phyloP scores from a whole-genome alignment of 2,888 invertebrate species.

The Eristalis pertinax region DNA sequence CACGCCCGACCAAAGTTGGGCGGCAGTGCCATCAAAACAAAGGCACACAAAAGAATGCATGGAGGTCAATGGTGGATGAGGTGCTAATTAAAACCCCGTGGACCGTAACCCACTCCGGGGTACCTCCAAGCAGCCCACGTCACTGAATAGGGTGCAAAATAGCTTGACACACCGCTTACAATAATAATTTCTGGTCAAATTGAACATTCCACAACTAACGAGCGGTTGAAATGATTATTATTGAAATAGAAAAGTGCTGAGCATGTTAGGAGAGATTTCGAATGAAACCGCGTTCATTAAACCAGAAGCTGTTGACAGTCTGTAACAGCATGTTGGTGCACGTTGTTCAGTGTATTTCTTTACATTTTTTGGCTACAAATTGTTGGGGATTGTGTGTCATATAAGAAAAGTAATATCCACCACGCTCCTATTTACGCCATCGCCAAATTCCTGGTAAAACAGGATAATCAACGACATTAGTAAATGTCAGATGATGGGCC shows the following conservation, averaged over 20 bases:
- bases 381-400: not conserved
- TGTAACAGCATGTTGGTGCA: not conserved
- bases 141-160: conserved; percentile 31
- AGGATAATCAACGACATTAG: too few species aligned
- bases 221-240: conserved; percentile 43
- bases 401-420: too few species aligned
- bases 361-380: not conserved
- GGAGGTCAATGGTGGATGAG: conserved; percentile 60
- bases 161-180: conserved; percentile 53
- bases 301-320: not conserved
- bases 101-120: conserved; percentile 44
- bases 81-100: conserved; percentile 67
- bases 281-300: conserved; percentile 11
- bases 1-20: not conserved
- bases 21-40: conserved; percentile 54
- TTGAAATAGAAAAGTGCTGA: conserved; percentile 58
- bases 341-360: too few species aligned
- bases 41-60: conserved; percentile 7
- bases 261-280: conserved; percentile 4
- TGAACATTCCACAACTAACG: conserved; percentile 38
- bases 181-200: conserved; percentile 64
- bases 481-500: too few species aligned
- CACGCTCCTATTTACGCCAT: too few species aligned
- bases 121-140: not conserved
- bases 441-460: too few species aligned